These are phyloP conservation scores for Drosophila ustulata DNA, from an alignment of 2,888 invertebrate genomes.

Conservation along the genomic window DNA sequence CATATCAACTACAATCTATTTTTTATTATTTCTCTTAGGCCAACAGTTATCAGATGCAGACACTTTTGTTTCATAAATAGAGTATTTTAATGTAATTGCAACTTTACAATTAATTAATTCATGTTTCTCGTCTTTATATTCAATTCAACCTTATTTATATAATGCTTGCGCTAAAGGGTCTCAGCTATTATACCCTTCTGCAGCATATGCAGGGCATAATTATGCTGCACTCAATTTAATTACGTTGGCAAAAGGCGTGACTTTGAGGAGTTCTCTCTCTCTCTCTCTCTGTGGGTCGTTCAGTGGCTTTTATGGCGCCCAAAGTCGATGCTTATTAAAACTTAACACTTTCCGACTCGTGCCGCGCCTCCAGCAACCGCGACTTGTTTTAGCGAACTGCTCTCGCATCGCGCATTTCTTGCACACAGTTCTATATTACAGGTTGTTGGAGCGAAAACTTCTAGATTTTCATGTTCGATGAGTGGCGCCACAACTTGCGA, in stretches of 20 bases:
- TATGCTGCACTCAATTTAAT: slow-evolving; percentile 77
- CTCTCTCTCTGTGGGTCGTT: slow-evolving; percentile 9
- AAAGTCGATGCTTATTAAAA: slow-evolving; percentile 73
- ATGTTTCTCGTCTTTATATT: not conserved
- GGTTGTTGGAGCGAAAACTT: slow-evolving; percentile 42
- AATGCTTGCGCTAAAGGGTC: not conserved
- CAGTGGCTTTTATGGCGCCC: slow-evolving; percentile 53
- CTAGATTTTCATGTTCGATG: slow-evolving; percentile 65
- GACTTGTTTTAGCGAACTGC: slow-evolving; percentile 40
- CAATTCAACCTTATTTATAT: not conserved
- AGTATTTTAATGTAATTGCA: too few species aligned
- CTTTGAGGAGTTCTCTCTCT: slow-evolving; percentile 25
- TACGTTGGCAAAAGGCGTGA: slow-evolving; percentile 64
- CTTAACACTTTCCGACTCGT: slow-evolving; percentile 54
- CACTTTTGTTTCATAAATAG: too few species aligned
- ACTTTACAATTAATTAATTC: too few species aligned
- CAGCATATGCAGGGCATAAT: slow-evolving; percentile 41
- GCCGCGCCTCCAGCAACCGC: slow-evolving; percentile 23
- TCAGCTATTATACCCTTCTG: not conserved
- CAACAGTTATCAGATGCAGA: too few species aligned
- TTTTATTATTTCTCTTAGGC: too few species aligned
- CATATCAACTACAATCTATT: too few species aligned
- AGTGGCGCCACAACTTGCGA: slow-evolving; percentile 44
- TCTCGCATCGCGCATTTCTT: slow-evolving; percentile 12
- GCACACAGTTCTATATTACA: not conserved